Conservation (phyloP, 2,113 vertebrate genomes). For the Ictalurus punctatus region DNA sequence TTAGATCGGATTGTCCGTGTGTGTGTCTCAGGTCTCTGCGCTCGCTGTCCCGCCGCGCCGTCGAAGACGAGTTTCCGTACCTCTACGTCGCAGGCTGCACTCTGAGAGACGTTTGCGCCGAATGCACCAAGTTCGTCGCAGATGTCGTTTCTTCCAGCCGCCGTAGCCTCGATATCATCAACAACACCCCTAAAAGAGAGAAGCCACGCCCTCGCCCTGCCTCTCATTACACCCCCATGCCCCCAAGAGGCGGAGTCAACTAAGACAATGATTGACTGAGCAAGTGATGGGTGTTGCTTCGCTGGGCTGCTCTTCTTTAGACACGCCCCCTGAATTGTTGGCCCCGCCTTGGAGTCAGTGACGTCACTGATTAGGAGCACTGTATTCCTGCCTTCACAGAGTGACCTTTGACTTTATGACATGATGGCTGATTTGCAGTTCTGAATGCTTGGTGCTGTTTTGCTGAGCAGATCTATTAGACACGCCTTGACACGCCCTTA, state of each 20-base stretch:
- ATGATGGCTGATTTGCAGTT: not conserved
- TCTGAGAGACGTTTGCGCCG: conserved; percentile 84
- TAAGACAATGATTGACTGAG: conserved; percentile 8
- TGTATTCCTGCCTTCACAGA: not conserved
- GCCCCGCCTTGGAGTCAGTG: not conserved
- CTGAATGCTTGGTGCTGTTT: conserved; percentile 7
- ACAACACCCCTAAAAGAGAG: conserved; percentile 77
- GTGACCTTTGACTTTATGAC: not conserved
- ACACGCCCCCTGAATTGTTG: not conserved
- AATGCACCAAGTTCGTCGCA: conserved; percentile 87
- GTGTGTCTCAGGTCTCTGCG: conserved; percentile 76
- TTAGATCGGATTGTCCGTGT: not conserved
- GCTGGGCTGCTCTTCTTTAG: not conserved
- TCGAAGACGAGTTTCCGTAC: conserved; percentile 93
- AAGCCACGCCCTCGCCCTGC: conserved; percentile 40
- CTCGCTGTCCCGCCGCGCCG: conserved; percentile 76
- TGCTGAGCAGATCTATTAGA: not conserved
- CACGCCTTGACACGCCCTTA: not conserved
- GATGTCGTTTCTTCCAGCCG: conserved; percentile 91
- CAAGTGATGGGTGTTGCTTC: not conserved
- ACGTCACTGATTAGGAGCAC: not conserved
- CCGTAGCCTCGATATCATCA: conserved; percentile 87
- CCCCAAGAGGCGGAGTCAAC: conserved; percentile 6
- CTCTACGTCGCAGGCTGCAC: conserved; percentile 88
- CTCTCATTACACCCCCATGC: conserved; percentile 29